Conservation (phyloP, 2,113 vertebrate species). For the Mastomys natalensis region DNA sequence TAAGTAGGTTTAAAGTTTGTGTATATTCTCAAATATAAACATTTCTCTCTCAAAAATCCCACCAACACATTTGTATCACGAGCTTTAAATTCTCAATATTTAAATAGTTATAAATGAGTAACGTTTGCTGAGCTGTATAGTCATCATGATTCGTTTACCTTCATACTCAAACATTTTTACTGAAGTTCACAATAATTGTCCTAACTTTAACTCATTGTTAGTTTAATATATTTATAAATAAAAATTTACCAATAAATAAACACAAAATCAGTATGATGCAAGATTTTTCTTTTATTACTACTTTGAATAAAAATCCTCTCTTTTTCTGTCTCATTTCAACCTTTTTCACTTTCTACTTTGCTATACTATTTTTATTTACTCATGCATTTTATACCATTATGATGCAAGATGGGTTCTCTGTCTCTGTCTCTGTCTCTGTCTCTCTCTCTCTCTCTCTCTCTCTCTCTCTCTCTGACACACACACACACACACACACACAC, state of each 20-base stretch:
- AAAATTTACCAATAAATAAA: background rate
- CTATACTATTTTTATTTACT: background rate
- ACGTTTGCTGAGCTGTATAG: background rate
- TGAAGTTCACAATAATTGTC: background rate
- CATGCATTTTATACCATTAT: background rate
- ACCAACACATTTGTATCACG: background rate
- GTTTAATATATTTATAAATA: background rate
- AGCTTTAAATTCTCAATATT: background rate
- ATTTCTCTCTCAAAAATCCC: background rate
- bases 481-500: no score
- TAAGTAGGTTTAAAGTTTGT: background rate
- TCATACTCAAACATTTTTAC: constrained; percentile 25
- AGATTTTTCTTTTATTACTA: background rate
- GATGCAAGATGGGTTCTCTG: background rate
- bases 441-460: background rate
- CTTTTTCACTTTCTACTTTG: background rate
- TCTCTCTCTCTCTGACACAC: background rate
- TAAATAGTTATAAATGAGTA: background rate
- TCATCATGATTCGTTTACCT: background rate
- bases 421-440: fast-evolving
- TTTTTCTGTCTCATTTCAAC: background rate
- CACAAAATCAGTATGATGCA: background rate
- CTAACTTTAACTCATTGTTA: background rate
- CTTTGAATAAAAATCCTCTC: background rate
- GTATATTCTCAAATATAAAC: background rate